phyloP scores from a whole-genome alignment of 1,140 invertebrate genomes.

The Leptinotarsa lineolata region DNA sequence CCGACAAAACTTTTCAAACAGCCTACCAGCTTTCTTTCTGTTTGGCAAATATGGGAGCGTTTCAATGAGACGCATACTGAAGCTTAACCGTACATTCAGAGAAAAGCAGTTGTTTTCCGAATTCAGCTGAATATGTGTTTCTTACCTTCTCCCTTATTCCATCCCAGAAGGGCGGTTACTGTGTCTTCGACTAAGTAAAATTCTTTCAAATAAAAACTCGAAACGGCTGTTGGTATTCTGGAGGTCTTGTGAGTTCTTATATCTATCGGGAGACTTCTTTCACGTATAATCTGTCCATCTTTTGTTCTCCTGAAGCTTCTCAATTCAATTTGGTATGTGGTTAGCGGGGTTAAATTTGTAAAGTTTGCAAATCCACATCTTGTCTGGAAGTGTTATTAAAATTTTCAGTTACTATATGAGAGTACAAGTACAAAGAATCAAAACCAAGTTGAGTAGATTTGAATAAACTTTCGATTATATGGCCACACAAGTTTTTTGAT shows the following conservation, averaged over 20 bases:
- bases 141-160: constrained; percentile 1
- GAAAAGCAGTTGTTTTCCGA: background rate
- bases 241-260: background rate
- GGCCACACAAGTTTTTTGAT: too few relatives aligned
- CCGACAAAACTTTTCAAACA: too few relatives aligned
- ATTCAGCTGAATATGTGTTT: background rate
- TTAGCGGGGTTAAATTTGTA: background rate
- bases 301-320: background rate
- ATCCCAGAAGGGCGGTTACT: background rate
- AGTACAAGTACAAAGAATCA: too few relatives aligned
- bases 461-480: too few relatives aligned
- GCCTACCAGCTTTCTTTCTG: too few relatives aligned
- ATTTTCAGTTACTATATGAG: too few relatives aligned
- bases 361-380: constrained; percentile 17
- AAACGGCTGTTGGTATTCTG: background rate
- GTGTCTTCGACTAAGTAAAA: background rate
- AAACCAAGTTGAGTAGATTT: too few relatives aligned
- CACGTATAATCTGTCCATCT: background rate
- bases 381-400: constrained; percentile 12
- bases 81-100: too few relatives aligned
- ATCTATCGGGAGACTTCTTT: background rate
- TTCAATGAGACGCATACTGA: too few relatives aligned
- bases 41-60: too few relatives aligned
- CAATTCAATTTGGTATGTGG: constrained; percentile 9
- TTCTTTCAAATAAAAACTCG: constrained; percentile 14